A percentile compares a stretch with the other conserved stretches of the same genome.
These are phyloP conservation scores for Tipula vernalis DNA, from an alignment of 2,888 invertebrate species.

Conservation along the genomic window DNA sequence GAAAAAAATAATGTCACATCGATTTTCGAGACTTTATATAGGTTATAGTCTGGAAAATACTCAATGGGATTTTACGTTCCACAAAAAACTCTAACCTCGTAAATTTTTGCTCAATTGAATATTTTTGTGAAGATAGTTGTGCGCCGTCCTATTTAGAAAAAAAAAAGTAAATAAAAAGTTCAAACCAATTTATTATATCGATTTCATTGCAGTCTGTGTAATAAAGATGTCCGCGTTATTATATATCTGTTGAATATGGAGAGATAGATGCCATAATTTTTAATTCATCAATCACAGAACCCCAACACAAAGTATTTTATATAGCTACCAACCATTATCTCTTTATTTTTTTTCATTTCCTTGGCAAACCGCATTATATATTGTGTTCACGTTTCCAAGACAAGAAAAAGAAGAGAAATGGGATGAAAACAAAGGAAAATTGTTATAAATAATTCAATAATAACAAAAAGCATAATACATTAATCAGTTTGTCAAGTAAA, in stretches of 20 bases:
- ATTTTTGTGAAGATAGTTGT: background rate
- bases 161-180: background rate
- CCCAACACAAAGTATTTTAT: background rate
- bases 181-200: background rate
- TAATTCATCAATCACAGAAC: background rate
- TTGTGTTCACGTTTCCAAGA: background rate
- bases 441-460: slow-evolving; percentile 4
- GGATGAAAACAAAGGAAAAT: background rate
- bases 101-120: background rate
- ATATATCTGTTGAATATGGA: background rate
- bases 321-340: background rate
- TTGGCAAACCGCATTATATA: background rate
- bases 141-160: background rate
- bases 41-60: background rate
- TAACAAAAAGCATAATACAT: background rate
- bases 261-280: background rate
- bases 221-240: background rate
- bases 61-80: background rate
- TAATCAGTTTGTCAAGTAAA: slow-evolving; percentile 4
- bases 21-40: background rate
- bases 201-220: background rate
- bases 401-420: background rate
- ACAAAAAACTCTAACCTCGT: background rate
- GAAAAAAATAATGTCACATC: slow-evolving; percentile 4
- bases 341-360: background rate